These are phyloP conservation scores for Selenia dentaria DNA, from an alignment of 2,888 invertebrate species.

Conservation along the genomic window DNA sequence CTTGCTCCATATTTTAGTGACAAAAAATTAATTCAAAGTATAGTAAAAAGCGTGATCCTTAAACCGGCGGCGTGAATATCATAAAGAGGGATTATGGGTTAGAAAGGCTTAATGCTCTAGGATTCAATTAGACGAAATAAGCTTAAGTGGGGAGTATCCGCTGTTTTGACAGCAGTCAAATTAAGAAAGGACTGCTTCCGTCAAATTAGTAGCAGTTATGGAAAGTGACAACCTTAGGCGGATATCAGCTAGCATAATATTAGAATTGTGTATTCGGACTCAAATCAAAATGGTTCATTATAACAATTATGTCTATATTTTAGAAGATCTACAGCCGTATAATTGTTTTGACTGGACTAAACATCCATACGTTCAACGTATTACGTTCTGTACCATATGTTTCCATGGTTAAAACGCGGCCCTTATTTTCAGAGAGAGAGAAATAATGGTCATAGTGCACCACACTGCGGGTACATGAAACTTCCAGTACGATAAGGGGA, in stretches of 20 bases:
- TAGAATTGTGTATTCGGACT: too few relatives aligned
- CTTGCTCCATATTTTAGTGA: conserved; percentile 54
- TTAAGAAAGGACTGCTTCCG: conserved; percentile 71
- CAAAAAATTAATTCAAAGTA: conserved; percentile 65
- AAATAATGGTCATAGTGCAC: too few relatives aligned
- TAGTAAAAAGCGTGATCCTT: conserved; percentile 59
- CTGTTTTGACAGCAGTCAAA: conserved; percentile 81
- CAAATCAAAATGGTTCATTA: too few relatives aligned
- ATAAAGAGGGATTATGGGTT: conserved; percentile 79
- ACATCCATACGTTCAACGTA: too few relatives aligned
- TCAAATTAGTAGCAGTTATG: conserved; percentile 47
- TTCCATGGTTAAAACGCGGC: too few relatives aligned
- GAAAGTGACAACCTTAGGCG: conserved; percentile 52
- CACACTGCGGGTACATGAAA: too few relatives aligned
- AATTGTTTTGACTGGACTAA: too few relatives aligned
- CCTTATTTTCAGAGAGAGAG: too few relatives aligned
- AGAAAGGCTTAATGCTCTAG: conserved; percentile 71
- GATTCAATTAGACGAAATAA: conserved; percentile 83
- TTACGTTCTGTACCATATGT: too few relatives aligned
- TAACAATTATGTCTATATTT: too few relatives aligned
- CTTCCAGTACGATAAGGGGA: too few relatives aligned
- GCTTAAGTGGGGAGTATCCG: conserved; percentile 79
- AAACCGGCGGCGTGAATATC: conserved; percentile 76
- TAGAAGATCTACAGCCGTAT: too few relatives aligned
- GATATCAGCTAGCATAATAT: conserved; percentile 15